Evolutionary conservation across 2,797 vertebrate genomes (phyloP).

Genomic region (Rhinatrema bivittatum): DNA sequence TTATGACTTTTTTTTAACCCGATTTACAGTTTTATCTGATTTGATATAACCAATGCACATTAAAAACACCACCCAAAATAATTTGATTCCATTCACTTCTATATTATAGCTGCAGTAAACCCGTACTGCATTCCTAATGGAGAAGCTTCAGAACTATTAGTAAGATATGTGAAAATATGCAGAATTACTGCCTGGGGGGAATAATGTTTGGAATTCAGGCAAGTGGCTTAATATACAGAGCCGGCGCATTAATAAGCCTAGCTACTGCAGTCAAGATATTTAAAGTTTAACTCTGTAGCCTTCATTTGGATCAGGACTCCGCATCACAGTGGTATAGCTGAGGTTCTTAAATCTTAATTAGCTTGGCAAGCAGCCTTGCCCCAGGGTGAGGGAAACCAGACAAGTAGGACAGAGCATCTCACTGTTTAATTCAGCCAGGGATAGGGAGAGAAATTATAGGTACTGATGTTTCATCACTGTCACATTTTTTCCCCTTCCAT

Average conservation of each 20-base stretch:
- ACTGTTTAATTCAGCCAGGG: conserved; percentile 11
- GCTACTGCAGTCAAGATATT: conserved; percentile 26
- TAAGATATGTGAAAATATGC: conserved; percentile 48
- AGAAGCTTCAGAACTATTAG: conserved; percentile 29
- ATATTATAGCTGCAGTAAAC: conserved; percentile 4
- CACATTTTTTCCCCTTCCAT: neutral
- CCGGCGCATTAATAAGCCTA: conserved; percentile 33
- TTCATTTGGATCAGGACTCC: conserved; percentile 29
- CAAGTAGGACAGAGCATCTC: conserved; percentile 9
- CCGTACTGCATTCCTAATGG: conserved; percentile 19
- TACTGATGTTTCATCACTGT: conserved; percentile 3
- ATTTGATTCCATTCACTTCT: conserved; percentile 8
- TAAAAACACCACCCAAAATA: no score
- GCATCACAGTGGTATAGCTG: conserved; percentile 14
- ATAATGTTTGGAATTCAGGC: conserved; percentile 37
- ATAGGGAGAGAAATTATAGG: conserved; percentile 4
- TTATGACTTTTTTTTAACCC: no score
- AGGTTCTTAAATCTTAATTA: conserved; percentile 47
- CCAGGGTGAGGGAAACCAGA: conserved; percentile 9
- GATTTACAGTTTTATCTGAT: no score
- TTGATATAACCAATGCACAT: no score
- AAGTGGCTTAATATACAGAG: conserved; percentile 34
- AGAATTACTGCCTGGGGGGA: conserved; percentile 43
- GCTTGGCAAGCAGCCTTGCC: conserved; percentile 13
- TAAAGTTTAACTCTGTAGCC: conserved; percentile 34